Percentiles rank a stretch among this genome's conserved stretches.
Conservation (phyloP, 1,140 invertebrate genomes). For the Pectinophora gossypiella region DNA sequence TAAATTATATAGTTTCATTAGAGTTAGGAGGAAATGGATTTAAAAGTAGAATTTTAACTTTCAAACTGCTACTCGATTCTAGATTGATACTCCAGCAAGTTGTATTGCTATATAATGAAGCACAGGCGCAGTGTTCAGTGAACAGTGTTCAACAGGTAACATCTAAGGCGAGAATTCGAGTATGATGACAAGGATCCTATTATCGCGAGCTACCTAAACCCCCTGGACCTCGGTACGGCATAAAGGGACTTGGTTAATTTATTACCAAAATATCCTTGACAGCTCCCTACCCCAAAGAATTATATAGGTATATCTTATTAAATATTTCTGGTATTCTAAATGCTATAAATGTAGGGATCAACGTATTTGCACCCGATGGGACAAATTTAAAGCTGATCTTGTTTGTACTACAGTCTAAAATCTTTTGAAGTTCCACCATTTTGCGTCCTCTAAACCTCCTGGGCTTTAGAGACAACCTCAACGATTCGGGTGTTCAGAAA, state of each 20-base stretch:
- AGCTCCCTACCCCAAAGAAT: constrained; percentile 18
- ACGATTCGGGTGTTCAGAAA: too few species aligned
- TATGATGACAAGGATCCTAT: constrained; percentile 30
- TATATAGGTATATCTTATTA: too few species aligned
- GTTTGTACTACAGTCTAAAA: not conserved
- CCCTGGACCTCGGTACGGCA: constrained; percentile 15
- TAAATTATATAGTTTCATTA: too few species aligned
- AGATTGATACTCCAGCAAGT: too few species aligned
- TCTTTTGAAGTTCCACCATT: too few species aligned
- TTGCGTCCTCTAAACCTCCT: too few species aligned
- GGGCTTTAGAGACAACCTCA: too few species aligned
- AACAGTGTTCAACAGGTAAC: constrained; percentile 27
- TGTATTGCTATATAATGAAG: too few species aligned
- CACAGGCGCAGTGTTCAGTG: too few species aligned
- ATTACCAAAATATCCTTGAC: constrained; percentile 26
- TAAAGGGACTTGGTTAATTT: constrained; percentile 28
- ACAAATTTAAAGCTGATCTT: not conserved
- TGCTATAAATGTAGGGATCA: not conserved
- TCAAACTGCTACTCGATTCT: too few species aligned
- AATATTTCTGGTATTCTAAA: constrained; percentile 6
- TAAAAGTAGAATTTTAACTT: too few species aligned
- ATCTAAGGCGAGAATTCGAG: constrained; percentile 22
- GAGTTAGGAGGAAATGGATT: too few species aligned
- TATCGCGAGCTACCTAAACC: constrained; percentile 26
- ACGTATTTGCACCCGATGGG: not conserved